Conservation (phyloP, 1,140 invertebrate species). For the Ectropis grisescens region DNA sequence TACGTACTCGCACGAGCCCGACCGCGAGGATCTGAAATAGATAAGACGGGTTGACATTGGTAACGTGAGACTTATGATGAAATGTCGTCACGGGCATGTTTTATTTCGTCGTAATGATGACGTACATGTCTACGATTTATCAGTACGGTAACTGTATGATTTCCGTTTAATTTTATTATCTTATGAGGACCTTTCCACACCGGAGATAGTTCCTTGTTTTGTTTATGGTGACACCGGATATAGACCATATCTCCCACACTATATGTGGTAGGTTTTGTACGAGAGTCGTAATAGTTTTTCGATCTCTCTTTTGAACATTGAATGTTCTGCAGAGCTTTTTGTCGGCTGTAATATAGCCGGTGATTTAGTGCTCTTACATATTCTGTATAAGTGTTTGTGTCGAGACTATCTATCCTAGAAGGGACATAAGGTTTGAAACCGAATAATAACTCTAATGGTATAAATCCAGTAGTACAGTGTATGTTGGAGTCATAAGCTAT, state of each 20-base stretch:
- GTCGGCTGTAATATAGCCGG: slow-evolving; percentile 1
- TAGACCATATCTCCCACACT: slow-evolving; percentile 7
- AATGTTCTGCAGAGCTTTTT: slow-evolving; percentile 7
- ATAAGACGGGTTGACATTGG: too few species aligned
- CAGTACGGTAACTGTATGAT: slow-evolving; percentile 5
- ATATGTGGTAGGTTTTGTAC: slow-evolving; percentile 1
- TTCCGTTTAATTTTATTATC: slow-evolving; percentile 7
- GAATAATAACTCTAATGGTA: slow-evolving; percentile 5
- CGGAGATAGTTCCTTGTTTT: slow-evolving; percentile 3
- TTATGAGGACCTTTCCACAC: slow-evolving; percentile 9
- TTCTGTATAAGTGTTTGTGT: slow-evolving; percentile 3
- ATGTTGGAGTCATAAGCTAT: slow-evolving; percentile 4
- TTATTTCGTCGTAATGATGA: slow-evolving; percentile 8
- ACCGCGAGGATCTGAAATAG: too few species aligned
- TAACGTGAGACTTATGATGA: too few species aligned
- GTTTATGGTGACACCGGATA: slow-evolving; percentile 2
- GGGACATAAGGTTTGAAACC: slow-evolving; percentile 3
- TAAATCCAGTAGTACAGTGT: slow-evolving; percentile 6
- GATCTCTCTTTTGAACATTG: slow-evolving; percentile 5
- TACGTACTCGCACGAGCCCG: too few species aligned
- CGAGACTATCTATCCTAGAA: slow-evolving; percentile 1
- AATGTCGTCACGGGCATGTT: not conserved
- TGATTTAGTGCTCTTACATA: slow-evolving; percentile 5
- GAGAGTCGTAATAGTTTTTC: slow-evolving; percentile 9
- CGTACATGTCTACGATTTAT: slow-evolving; percentile 7